Percentiles rank a stretch among this genome's conserved stretches.
phyloP scores from a whole-genome alignment of 2,797 vertebrate genomes.

The Galagoides demidoff region DNA sequence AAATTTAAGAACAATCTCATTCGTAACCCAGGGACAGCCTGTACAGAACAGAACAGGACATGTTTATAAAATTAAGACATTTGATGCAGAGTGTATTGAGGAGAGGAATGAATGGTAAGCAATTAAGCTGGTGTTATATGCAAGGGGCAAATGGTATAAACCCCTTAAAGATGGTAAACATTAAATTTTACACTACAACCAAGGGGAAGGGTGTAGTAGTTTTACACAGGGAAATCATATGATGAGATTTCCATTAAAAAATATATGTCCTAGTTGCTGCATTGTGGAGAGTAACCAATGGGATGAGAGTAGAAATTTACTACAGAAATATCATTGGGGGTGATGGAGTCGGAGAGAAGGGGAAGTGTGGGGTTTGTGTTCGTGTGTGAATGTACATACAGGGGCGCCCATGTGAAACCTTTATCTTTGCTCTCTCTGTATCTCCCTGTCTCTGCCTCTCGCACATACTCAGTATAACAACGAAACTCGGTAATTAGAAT shows the following conservation, averaged over 20 bases:
- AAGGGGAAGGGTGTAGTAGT: not conserved
- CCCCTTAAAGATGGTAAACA: not conserved
- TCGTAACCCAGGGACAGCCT: no score
- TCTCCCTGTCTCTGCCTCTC: not conserved
- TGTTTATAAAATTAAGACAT: not conserved
- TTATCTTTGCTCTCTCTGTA: not conserved
- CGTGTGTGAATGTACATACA: not conserved
- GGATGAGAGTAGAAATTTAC: not conserved
- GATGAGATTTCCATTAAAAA: not conserved
- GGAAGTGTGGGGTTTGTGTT: rapidly evolving
- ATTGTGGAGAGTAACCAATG: not conserved
- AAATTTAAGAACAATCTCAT: no score
- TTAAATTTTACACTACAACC: not conserved
- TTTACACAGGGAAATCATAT: not conserved
- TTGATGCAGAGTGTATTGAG: not conserved
- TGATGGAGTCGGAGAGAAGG: not conserved
- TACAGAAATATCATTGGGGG: not conserved
- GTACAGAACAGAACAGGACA: not conserved
- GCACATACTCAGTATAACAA: not conserved
- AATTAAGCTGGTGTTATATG: not conserved
- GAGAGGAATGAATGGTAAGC: not conserved
- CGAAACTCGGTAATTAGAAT: not conserved
- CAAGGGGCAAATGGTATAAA: not conserved
- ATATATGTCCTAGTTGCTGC: not conserved
- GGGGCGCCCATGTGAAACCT: not conserved